Percentiles rank a stretch among this genome's conserved stretches.
Conservation (phyloP, 1,140 invertebrate species). For the Sminthurinus signatus region DNA sequence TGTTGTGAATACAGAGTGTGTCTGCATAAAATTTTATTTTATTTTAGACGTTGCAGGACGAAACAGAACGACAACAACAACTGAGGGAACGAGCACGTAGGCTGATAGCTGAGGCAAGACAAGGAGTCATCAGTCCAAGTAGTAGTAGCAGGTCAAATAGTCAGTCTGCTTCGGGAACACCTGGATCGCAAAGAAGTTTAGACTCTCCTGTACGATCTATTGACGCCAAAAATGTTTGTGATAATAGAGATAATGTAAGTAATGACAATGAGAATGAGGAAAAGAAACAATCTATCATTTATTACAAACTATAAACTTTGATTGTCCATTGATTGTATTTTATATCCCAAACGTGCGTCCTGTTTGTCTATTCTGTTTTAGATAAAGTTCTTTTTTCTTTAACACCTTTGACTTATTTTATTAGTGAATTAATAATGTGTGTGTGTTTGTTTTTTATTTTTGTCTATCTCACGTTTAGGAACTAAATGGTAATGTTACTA, state of each 20-base stretch:
- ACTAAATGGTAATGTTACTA: slow-evolving; percentile 41
- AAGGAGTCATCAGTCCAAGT: slow-evolving; percentile 49
- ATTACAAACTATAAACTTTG: too few relatives aligned
- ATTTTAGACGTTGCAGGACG: slow-evolving; percentile 48
- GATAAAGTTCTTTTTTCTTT: background rate
- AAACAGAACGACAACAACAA: slow-evolving; percentile 77
- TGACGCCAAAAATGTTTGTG: slow-evolving; percentile 36
- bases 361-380: too few relatives aligned
- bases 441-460: slow-evolving; percentile 8
- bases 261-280: too few relatives aligned
- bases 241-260: slow-evolving; percentile 37
- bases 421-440: background rate
- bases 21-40: too few relatives aligned
- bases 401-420: too few relatives aligned
- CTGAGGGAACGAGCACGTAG: slow-evolving; percentile 77
- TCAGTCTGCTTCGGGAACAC: slow-evolving; percentile 28
- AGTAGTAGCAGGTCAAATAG: slow-evolving; percentile 36
- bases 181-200: slow-evolving; percentile 24
- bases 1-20: too few relatives aligned
- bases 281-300: too few relatives aligned
- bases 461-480: too few relatives aligned
- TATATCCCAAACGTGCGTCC: too few relatives aligned
- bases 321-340: too few relatives aligned
- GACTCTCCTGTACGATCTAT: slow-evolving; percentile 32
- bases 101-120: slow-evolving; percentile 80